Evolutionary conservation across 1,140 invertebrate genomes (phyloP), one percentile per base, ranked within the genome.

Genomic region (Oncopodura yosiiana): DNA sequence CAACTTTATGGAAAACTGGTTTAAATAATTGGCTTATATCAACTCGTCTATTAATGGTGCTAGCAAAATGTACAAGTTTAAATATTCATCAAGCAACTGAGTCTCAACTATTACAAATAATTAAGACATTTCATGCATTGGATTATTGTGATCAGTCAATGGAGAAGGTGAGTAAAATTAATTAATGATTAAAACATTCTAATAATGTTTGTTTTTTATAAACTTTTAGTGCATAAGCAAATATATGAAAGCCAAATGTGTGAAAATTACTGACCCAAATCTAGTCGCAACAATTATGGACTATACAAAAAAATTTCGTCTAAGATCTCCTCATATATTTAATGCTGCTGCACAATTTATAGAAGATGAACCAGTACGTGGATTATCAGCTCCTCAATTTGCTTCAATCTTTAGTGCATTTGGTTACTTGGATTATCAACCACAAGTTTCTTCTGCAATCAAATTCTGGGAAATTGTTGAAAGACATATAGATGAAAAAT

Each of bases 381-480:
- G 68, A 48, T 68, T 84, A 32, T 69, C 76, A 49, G 65, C 74
- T 1, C 69, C 71, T 49, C 73, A 77, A 62, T 57, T 83, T 9
- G 75, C 77, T 48, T 72, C 74, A 1, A 71, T 84, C 24, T 70
- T 84, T 36, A 73, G 71, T 53, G 69, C 78, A 8, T 80, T 81
- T 69, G 84, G 83, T 21, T 69, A 72, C 50, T 69, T 87, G 24
- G 74, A 79, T 68, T 78, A 76, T 65, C 63, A 74, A 37, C 80
- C 80, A 29, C 43, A 64, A n/a, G n/a, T n/a, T n/a, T 5, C 46
- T 6, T 73, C 77, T 62, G 60, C 68, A 30, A 39, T 53, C 0
- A 61, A 75, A 30, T 84, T 84, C 73, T 84, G 81, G 77, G 66
- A 69, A 41, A 61, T 62, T 18, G 66, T 79, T 14, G 81, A 84